Evolutionary conservation across 1,140 invertebrate genomes (phyloP).

Genomic region (Thereuonema tuberculata): DNA sequence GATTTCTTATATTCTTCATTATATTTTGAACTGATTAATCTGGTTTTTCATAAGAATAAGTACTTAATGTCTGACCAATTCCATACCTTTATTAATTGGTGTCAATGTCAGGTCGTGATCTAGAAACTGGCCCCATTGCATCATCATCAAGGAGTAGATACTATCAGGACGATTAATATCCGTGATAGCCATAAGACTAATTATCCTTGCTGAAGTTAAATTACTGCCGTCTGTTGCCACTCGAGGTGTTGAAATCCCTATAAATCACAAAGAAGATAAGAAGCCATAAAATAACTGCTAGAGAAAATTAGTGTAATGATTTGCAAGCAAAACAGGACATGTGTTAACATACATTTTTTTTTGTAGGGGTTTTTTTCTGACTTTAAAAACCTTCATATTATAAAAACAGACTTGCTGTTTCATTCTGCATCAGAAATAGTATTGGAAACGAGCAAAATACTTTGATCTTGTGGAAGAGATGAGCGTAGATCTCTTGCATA

Average conservation of each 20-base stretch:
- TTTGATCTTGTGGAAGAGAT: no score
- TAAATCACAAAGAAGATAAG: neutral
- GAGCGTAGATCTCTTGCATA: no score
- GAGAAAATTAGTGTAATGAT: neutral
- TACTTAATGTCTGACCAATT: no score
- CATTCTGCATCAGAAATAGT: no score
- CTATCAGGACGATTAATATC: slow-evolving; percentile 65
- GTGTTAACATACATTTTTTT: neutral
- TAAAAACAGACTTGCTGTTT: no score
- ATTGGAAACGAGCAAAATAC: no score
- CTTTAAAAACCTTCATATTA: no score
- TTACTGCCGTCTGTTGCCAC: no score
- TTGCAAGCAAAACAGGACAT: slow-evolving; percentile 20
- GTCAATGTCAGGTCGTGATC: slow-evolving; percentile 95
- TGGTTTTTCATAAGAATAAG: no score
- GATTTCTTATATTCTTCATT: neutral
- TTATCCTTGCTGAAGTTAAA: no score
- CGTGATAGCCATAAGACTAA: slow-evolving; percentile 41
- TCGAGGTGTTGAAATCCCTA: no score
- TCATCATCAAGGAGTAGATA: slow-evolving; percentile 83
- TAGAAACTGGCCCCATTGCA: slow-evolving; percentile 99
- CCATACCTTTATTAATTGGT: slow-evolving; percentile 77
- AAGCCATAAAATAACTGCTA: slow-evolving; percentile 20
- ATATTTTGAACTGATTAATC: no score
- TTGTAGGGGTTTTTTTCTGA: neutral